phyloP scores from a whole-genome alignment of 2,797 vertebrate genomes.

The Pampus argenteus region DNA sequence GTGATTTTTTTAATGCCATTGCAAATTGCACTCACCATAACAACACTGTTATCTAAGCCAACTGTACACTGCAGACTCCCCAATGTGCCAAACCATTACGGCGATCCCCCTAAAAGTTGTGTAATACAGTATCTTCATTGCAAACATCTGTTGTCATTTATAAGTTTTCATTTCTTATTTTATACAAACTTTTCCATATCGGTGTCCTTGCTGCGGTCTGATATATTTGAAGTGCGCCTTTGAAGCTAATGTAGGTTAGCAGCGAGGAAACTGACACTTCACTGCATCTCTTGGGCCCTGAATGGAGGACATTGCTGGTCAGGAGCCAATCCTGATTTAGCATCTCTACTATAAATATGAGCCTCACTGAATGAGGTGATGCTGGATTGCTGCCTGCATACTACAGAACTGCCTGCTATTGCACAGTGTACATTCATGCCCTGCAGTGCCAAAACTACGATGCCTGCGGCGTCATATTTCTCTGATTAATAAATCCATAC shows the following conservation, averaged over 20 bases:
- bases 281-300: constrained; percentile 68
- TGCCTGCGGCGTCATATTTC: constrained; percentile 48
- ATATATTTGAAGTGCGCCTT: constrained; percentile 36
- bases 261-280: constrained; percentile 70
- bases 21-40: constrained; percentile 1
- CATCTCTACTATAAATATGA: constrained; percentile 83
- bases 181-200: not conserved
- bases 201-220: constrained; percentile 14
- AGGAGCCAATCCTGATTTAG: constrained; percentile 83
- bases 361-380: constrained; percentile 82
- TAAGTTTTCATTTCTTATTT: not conserved
- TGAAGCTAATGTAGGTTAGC: constrained; percentile 75
- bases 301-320: constrained; percentile 79
- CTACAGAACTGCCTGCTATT: constrained; percentile 62
- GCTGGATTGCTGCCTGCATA: constrained; percentile 80
- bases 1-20: not conserved
- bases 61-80: not conserved
- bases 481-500: constrained; percentile 37
- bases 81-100: not conserved
- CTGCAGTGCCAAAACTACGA: constrained; percentile 53
- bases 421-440: constrained; percentile 58
- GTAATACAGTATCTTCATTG: not conserved
- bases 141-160: not conserved
- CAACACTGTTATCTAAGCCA: constrained; percentile 7
- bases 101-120: constrained; percentile 7